Evolutionary conservation across 2,113 vertebrate species (phyloP), one percentile per base, ranked within the genome.

Genomic region (Ictalurus furcatus): DNA sequence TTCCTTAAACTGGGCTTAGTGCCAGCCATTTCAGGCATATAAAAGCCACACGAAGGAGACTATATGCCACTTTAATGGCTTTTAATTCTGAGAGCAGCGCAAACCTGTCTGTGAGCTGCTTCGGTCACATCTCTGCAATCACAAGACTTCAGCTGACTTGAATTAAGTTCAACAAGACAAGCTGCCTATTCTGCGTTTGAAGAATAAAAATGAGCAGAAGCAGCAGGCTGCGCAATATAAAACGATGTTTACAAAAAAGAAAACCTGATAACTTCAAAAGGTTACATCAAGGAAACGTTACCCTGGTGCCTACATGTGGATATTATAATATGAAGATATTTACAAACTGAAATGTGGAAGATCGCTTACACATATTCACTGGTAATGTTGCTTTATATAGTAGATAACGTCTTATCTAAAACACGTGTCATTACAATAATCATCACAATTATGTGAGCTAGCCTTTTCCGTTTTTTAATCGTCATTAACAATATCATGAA

Each of bases 131-230:
- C 25, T n/a, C 40, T 81, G 28, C 56, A 19, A 94, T 93, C 94
- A 95, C 91, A 91, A 92, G 94, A 87, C 90, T 90, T 84, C 91
- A 88, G 90, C 91, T 91, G 93, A 94, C 91, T 93, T 85, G 48
- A 88, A 94, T 94, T 92, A 92, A 84, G 92, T 87, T 86, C 40
- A 5, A 61, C 9, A 82, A 34, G 11, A 30, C 80, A 59, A 59
- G 58, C 4, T 13, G 56, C 30, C 54, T 9, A 81, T 80, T n/a
- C 13, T 54, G 16, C 12, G 16, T 12, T 23, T 48, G 8, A 48
- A 13, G 16, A 44, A 78, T 25, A 48, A 25, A 73, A 30, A 71
- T 17, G 6, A 11, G 23, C 61, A 71, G 5, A 73, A 73, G 12
- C 17, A 40, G 30, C 37, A 8, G 23, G 23, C 40, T 78, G 40